A percentile compares a stretch with the other conserved stretches of the same genome.
These are phyloP conservation scores for Drosophila mojavensis DNA, from an alignment of 1,140 invertebrate genomes.

Conservation along the genomic window DNA sequence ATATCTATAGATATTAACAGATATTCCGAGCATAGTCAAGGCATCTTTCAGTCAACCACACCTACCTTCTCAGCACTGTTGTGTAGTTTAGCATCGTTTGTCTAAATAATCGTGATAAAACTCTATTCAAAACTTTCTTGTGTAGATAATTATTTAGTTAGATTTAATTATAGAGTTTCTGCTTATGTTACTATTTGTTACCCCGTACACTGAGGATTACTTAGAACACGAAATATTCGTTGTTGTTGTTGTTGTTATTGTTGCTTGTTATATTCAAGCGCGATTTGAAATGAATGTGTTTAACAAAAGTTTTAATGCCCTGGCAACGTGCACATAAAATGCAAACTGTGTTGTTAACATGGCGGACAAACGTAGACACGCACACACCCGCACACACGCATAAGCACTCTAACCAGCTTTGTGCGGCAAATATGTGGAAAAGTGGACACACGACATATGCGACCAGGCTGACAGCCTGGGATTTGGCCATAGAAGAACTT, in stretches of 20 bases:
- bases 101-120: too few relatives aligned
- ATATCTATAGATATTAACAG: too few relatives aligned
- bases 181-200: background rate
- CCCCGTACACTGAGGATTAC: background rate
- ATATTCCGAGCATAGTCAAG: too few relatives aligned
- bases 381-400: background rate
- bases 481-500: slow-evolving; percentile 1
- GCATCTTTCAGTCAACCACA: too few relatives aligned
- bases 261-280: background rate
- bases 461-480: slow-evolving; percentile 2
- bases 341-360: slow-evolving; percentile 54
- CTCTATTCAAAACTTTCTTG: too few relatives aligned
- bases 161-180: background rate
- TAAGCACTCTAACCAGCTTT: background rate
- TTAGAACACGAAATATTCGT: background rate
- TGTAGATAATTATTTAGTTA: too few relatives aligned
- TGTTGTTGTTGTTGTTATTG: slow-evolving; percentile 3
- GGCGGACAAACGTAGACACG: background rate
- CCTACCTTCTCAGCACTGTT: too few relatives aligned
- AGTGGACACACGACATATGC: slow-evolving; percentile 21
- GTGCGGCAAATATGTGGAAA: background rate
- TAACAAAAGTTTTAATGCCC: slow-evolving; percentile 48
- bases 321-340: slow-evolving; percentile 36
- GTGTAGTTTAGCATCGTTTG: too few relatives aligned
- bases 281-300: slow-evolving; percentile 39